Base-by-base conservation (phyloP, 2,888 invertebrate genomes). In the Drosophila meridiana region DNA sequence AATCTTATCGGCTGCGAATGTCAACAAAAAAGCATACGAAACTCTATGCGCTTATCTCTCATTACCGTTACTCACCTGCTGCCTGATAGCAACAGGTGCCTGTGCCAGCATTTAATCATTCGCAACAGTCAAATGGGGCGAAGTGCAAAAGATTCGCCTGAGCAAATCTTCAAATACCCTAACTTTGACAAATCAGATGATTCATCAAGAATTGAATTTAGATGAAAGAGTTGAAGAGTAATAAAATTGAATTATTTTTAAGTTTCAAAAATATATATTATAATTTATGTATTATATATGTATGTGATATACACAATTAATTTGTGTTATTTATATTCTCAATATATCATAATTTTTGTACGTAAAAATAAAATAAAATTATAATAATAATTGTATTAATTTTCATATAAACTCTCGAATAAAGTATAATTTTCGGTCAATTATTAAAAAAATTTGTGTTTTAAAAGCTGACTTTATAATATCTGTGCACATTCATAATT, bases 51-150 rank as follows among this genome's bases (percentile, higher is more conserved):
- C 73, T 90, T 90, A 89, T 89, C 85, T 78, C 50, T 63, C 64
- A 53, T 53, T 70, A 52, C 30, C 64, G 70, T 87, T 87, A 87
- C 85, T 89, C 89, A 89, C 76, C 69, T 77, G 71, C 48, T 58
- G 63, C 60, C 79, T 76, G 90, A 85, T 80, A 78, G 63, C 78
- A 78, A 89, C 87, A 87, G 90, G 87, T 90, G 87, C 83, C 67
- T 38, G 4, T 43, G 55, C 45, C 52, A 52, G 20, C 13, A 66
- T 70, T 77, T 78, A 86, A 83, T 78, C 79, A 87, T 80, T 87
- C 50, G 77, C 80, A 60, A 79, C 58, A 56, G 20, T 38, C 14
- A 53, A 56, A 36, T 93, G 93, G 38, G 28, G 47, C 20, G 34
- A 53, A 52, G 40, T 7, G 11, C 13, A 9, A 45, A 14, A 4